Base-by-base conservation (phyloP, 2,888 invertebrate species). In the Parapristionchus giblindavisi region DNA sequence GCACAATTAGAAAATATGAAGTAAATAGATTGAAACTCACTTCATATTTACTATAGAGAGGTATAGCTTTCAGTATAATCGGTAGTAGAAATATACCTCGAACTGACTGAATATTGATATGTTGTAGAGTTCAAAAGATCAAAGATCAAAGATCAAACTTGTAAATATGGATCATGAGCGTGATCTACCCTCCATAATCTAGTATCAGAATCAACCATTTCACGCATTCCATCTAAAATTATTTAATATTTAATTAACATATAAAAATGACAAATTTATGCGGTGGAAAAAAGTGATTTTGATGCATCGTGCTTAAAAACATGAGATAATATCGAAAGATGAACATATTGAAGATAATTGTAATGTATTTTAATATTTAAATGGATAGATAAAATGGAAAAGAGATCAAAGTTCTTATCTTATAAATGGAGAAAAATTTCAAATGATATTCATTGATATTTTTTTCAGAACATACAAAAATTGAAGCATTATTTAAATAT, bases 101-200 rank as follows among this genome's bases (percentile, higher is more conserved):
- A 21, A 51, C 51, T 8, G 66, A 32, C 66, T 66, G n/a, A 51
- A 48, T 2, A 63, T 32, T 8, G 5, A 32, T 14, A 54, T n/a
- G 17, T 3, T 48, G 21, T 29, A 21, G 34, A n/a, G 17, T 29
- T 24, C n/a, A 29, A 63, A 51, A 32, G 21, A 66, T 66, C 24
- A 17, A 38, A 11, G 43, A 43, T 14, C 17, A 43, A 43, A 43
- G 6, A 21, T 24, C 21, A n/a, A 32, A 66, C 66, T 36, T 66
- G 66, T 11, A 66, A 36, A 11, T 36, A 66, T 1, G 66, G 66
- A 32, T 66, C 66, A 34, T 66, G 66, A 6, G 66, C 66, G n/a
- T 66, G 66, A 24, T 66, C 66, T 11, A 66, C 66, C 34, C 66
- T 51, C 66, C 66, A 66, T 36, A 66, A 38, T 51, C 66, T 48